Evolutionary conservation across 1,140 invertebrate genomes (phyloP), one percentile per base, ranked within the genome.

Genomic region (Bilobella aurantiaca): DNA sequence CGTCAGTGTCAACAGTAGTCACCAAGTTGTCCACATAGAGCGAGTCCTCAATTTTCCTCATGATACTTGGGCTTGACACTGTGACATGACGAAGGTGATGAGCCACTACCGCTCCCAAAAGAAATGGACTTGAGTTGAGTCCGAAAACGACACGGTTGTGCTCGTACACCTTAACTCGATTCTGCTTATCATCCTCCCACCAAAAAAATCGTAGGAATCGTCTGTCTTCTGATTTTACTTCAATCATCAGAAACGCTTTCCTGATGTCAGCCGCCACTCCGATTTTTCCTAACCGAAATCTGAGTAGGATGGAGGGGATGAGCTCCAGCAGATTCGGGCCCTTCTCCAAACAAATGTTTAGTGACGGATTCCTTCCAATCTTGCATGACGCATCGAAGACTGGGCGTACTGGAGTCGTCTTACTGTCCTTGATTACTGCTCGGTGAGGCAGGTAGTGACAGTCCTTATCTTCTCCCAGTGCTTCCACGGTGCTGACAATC

Each of bases 201-300:
- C 49, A 53, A 5, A 53, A 23, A 23, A 53, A 53, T 23, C 25
- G 49, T 12, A 53, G 12, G 25, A 18, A 53, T 23, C 25, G 32
- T 25, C 77, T 27, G 61, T 79, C 75, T 3, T 66, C 34, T 32
- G 57, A 25, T 59, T 25, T 1, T 32, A 75, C 18, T 16, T 34
- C 57, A 21, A 80, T 78, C 65, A 78, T 75, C 18, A 79, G 65
- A 73, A 80, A 80, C 0, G 76, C 78, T 42, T 76, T 76, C 42
- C 72, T 65, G 14, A 80, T 79, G 58, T 80, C 78, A 0, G 76
- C 71, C 1, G 74, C 74, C 0, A 79, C 68, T 5, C 72, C 77
- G 67, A 74, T 75, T 28, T 63, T 73, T 29, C 74, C 68, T 61
- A n/a, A 68, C 62, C 77, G 64, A 71, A 81, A 80, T 12, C 70